Percentiles rank a stretch among this genome's conserved stretches.
These are phyloP conservation scores for Eristalinus aeneus DNA, from an alignment of 2,888 invertebrate genomes.

Conservation along the genomic window DNA sequence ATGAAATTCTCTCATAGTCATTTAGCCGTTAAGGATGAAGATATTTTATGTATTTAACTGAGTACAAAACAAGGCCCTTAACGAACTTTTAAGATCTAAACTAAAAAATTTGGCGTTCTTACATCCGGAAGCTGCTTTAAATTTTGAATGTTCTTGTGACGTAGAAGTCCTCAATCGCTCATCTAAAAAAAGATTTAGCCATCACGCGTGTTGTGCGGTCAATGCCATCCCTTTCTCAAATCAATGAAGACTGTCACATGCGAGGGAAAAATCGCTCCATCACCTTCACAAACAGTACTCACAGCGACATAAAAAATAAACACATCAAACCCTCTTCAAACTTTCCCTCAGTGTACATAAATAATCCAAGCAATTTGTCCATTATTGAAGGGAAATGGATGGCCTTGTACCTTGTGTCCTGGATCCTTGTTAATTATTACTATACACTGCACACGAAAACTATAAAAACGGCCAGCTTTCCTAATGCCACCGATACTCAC, in stretches of 20 bases:
- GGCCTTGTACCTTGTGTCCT: neutral
- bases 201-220: neutral
- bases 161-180: too few relatives aligned
- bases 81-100: too few relatives aligned
- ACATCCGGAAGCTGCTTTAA: too few relatives aligned
- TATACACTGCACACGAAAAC: neutral
- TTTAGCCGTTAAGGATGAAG: too few relatives aligned
- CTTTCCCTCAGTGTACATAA: constrained; percentile 18
- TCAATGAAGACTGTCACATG: neutral
- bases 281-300: neutral
- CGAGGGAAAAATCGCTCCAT: neutral
- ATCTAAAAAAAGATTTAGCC: neutral
- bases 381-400: neutral
- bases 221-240: neutral
- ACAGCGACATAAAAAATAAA: neutral
- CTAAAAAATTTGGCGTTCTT: too few relatives aligned
- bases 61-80: too few relatives aligned
- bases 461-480: constrained; percentile 14
- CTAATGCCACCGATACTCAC: neutral
- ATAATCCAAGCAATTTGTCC: neutral
- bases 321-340: neutral
- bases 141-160: too few relatives aligned
- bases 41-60: too few relatives aligned
- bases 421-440: neutral
- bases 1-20: too few relatives aligned